Percentiles rank a stretch among this genome's conserved stretches.
Conservation (phyloP, 2,797 vertebrate species). For the Babyrousa celebensis region DNA sequence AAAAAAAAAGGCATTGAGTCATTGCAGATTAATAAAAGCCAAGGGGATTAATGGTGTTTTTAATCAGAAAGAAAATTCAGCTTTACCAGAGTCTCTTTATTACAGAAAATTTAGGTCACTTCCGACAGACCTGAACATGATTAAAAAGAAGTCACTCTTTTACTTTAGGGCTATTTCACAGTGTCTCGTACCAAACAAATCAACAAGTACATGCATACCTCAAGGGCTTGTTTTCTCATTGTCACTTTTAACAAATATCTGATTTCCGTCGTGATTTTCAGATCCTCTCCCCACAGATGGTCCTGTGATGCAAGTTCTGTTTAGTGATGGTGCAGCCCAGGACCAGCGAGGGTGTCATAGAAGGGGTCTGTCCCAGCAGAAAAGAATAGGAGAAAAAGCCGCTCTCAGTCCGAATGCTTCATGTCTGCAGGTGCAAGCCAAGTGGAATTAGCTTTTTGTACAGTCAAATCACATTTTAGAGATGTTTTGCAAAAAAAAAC, state of each 20-base stretch:
- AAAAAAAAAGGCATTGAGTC: not conserved
- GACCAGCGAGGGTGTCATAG: accelerated
- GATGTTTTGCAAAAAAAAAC: not conserved
- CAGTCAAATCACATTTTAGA: not conserved
- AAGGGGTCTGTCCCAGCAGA: not conserved
- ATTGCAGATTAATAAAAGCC: conserved; percentile 73
- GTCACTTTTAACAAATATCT: not conserved
- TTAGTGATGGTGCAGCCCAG: not conserved
- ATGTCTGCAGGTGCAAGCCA: accelerated
- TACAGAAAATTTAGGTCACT: conserved; percentile 47
- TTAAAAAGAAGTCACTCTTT: conserved; percentile 20
- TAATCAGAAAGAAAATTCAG: conserved; percentile 61
- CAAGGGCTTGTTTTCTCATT: not conserved
- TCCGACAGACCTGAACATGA: not conserved
- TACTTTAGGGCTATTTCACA: not conserved
- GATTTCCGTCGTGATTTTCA: not conserved
- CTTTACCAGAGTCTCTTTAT: conserved; percentile 28
- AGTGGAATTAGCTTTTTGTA: not conserved
- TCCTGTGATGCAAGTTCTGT: not conserved
- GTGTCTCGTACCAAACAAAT: not conserved
- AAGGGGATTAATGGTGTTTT: conserved; percentile 55
- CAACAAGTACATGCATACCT: not conserved
- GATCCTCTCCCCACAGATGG: not conserved
- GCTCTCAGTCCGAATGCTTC: not conserved
- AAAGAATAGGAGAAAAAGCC: not conserved